phyloP scores from a whole-genome alignment of 30 jellyfish, hydroid and myxozoan genomes.

The Haliclystus octoradiatus region DNA sequence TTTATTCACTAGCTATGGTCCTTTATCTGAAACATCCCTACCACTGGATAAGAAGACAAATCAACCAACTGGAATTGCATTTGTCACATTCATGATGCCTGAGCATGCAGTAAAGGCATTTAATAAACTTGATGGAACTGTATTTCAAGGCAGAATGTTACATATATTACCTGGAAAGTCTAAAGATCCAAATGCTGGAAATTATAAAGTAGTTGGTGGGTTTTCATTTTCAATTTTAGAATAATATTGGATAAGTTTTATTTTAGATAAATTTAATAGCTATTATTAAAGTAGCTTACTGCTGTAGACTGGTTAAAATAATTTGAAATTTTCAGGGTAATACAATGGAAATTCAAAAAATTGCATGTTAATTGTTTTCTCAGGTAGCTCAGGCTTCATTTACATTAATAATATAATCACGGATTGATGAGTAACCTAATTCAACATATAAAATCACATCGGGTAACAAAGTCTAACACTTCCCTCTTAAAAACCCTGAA shows the following conservation, averaged over 20 bases:
- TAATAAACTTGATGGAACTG: constrained; percentile 61
- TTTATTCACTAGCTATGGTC: constrained; percentile 66
- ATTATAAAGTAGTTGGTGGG: background rate
- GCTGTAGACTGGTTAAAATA: too few relatives aligned
- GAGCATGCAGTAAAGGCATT: constrained; percentile 90
- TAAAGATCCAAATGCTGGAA: constrained; percentile 11
- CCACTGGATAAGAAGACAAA: constrained; percentile 80
- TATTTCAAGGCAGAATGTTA: constrained; percentile 85
- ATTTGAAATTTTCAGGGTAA: background rate
- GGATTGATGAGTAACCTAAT: too few relatives aligned
- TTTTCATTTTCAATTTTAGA: too few relatives aligned
- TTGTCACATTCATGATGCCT: constrained; percentile 91
- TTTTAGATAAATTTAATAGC: too few relatives aligned
- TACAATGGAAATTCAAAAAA: background rate
- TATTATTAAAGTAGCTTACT: too few relatives aligned
- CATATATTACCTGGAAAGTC: constrained; percentile 90
- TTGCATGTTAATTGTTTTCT: background rate
- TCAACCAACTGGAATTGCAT: constrained; percentile 73
- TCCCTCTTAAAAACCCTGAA: too few relatives aligned
- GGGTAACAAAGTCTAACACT: too few relatives aligned
- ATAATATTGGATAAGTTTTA: too few relatives aligned
- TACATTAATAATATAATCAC: too few relatives aligned
- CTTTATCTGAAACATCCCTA: constrained; percentile 72
- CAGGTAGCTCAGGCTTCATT: too few relatives aligned
- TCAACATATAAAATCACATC: too few relatives aligned